Percentiles rank a stretch among this genome's conserved stretches.
Evolutionary conservation across 2,797 vertebrate species (phyloP).

Genomic region (Sebastes minor): DNA sequence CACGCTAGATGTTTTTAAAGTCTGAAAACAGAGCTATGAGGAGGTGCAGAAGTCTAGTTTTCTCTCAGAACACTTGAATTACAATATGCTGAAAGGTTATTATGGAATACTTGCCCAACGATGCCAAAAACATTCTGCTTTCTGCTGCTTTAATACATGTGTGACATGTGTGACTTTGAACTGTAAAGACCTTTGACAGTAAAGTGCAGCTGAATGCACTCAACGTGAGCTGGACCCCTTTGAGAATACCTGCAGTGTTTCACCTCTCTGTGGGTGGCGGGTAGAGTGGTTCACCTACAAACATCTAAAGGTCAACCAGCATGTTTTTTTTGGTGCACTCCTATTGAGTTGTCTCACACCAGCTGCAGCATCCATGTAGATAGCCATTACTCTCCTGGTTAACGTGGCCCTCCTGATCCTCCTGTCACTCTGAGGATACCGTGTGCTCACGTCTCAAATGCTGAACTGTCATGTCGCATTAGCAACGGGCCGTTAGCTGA

Average conservation of each 20-base stretch:
- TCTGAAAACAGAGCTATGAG: too few relatives aligned
- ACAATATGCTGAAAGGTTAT: too few relatives aligned
- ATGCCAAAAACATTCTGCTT: too few relatives aligned
- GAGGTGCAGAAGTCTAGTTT: too few relatives aligned
- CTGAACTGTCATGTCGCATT: conserved; percentile 44
- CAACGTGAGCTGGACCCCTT: not conserved
- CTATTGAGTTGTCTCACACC: not conserved
- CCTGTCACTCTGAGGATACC: not conserved
- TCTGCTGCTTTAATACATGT: not conserved
- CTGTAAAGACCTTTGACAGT: not conserved
- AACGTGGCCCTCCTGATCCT: not conserved
- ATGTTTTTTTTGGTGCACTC: not conserved
- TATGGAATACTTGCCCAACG: too few relatives aligned
- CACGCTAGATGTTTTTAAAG: too few relatives aligned
- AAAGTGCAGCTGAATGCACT: not conserved
- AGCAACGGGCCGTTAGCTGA: conserved; percentile 16
- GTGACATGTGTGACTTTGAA: not conserved
- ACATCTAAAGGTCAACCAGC: conserved; percentile 28
- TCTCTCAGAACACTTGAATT: too few relatives aligned
- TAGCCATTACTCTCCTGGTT: not conserved
- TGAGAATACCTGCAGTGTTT: not conserved
- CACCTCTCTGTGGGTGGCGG: not conserved
- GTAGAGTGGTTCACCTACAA: not conserved
- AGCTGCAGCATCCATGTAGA: not conserved
- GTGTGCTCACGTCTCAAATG: conserved; percentile 11